phyloP scores from a whole-genome alignment of 2,888 invertebrate species.

The Tetanocera ferruginea region DNA sequence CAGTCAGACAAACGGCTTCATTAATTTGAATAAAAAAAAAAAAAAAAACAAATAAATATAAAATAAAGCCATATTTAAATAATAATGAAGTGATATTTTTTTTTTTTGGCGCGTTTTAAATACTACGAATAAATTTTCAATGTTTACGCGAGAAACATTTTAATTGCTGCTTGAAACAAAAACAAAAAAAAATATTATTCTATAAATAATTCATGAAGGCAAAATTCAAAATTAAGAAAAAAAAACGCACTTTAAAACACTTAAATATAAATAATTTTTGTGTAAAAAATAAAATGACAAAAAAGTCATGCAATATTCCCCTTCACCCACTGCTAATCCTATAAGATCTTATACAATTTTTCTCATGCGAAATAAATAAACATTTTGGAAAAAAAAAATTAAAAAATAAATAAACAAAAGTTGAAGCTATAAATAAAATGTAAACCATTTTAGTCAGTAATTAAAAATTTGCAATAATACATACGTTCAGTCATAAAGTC shows the following conservation, averaged over 20 bases:
- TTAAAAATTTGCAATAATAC: no score
- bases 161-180: background rate
- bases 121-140: background rate
- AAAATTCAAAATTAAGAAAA: background rate
- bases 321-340: no score
- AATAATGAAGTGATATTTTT: background rate
- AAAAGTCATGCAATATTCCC: background rate
- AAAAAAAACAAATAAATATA: background rate
- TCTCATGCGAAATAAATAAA: no score
- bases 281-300: background rate
- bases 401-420: no score
- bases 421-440: no score
- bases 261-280: background rate
- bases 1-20: no score
- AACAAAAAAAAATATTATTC: background rate
- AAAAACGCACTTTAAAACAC: background rate
- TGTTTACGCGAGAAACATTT: background rate
- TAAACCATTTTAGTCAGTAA: no score
- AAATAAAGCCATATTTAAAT: background rate
- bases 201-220: slow-evolving; percentile 24
- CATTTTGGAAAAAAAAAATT: no score
- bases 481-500: no score
- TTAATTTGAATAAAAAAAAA: background rate
- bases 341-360: no score
- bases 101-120: background rate